phyloP scores from a whole-genome alignment of 2,113 vertebrate genomes.

The Manacus vitellinus region DNA sequence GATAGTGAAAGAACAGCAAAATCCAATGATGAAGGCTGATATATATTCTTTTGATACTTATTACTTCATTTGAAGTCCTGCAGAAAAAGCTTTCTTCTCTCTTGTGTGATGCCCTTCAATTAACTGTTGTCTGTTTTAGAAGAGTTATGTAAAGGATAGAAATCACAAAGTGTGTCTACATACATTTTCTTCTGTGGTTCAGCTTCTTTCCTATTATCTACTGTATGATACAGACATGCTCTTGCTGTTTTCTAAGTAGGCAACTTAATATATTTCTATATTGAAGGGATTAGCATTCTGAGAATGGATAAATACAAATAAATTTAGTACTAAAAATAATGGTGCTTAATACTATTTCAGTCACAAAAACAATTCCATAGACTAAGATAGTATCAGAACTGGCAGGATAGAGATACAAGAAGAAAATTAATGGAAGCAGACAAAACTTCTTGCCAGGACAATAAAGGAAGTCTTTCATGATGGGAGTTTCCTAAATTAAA shows the following conservation, averaged over 20 bases:
- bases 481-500: conserved; percentile 25
- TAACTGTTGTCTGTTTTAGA: not conserved
- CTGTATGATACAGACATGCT: not conserved
- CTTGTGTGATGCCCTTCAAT: not conserved
- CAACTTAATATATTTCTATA: not conserved
- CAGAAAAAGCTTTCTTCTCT: not conserved
- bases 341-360: not conserved
- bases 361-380: not conserved
- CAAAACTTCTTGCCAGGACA: conserved; percentile 33
- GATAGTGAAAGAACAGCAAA: not conserved
- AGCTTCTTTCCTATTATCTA: not conserved
- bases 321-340: not conserved
- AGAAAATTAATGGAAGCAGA: conserved; percentile 39
- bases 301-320: not conserved
- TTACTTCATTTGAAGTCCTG: not conserved
- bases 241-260: not conserved
- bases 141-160: not conserved
- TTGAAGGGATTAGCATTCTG: not conserved
- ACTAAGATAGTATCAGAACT: conserved; percentile 14
- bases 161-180: not conserved
- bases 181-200: not conserved
- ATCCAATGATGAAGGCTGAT: not conserved
- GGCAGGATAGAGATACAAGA: not conserved
- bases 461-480: conserved; percentile 38
- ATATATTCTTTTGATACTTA: not conserved